Conservation (phyloP, 2,888 invertebrate species). For the Barypeithes pellucidus region DNA sequence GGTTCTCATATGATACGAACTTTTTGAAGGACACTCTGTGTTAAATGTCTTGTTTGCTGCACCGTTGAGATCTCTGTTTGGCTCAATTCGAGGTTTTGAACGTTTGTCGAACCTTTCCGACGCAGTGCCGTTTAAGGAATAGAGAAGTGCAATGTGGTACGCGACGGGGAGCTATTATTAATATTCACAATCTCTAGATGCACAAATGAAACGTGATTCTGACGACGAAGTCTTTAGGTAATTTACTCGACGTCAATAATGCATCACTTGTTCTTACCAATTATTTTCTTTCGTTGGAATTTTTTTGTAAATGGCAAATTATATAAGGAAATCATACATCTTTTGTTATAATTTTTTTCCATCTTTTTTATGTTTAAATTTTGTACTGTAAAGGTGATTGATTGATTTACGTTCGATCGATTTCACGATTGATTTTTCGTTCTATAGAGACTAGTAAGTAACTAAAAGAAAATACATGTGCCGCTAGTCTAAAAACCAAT, state of each 20-base stretch:
- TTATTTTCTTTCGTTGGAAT: background rate
- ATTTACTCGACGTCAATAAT: conserved; percentile 20
- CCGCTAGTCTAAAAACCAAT: conserved; percentile 62
- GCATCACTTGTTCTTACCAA: conserved; percentile 17
- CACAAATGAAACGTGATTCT: conserved; percentile 59
- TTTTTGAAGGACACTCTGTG: no score
- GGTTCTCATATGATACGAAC: no score
- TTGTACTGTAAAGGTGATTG: background rate
- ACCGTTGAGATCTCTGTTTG: conserved; percentile 34
- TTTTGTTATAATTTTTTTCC: background rate
- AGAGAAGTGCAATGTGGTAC: conserved; percentile 59
- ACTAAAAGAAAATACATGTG: conserved; percentile 64
- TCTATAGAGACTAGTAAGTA: conserved; percentile 64
- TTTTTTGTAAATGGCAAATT: conserved; percentile 12
- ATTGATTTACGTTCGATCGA: background rate
- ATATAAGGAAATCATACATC: background rate
- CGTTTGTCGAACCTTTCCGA: conserved; percentile 25
- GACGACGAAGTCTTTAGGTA: conserved; percentile 25
- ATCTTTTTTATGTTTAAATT: conserved; percentile 6
- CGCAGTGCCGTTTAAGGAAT: conserved; percentile 50
- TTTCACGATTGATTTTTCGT: conserved; percentile 24
- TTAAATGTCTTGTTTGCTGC: conserved; percentile 11
- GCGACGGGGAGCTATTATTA: conserved; percentile 64
- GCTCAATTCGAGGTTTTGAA: conserved; percentile 29
- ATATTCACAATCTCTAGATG: conserved; percentile 63